Conservation (phyloP, 2,113 vertebrate genomes). For the Tetrax tetrax region DNA sequence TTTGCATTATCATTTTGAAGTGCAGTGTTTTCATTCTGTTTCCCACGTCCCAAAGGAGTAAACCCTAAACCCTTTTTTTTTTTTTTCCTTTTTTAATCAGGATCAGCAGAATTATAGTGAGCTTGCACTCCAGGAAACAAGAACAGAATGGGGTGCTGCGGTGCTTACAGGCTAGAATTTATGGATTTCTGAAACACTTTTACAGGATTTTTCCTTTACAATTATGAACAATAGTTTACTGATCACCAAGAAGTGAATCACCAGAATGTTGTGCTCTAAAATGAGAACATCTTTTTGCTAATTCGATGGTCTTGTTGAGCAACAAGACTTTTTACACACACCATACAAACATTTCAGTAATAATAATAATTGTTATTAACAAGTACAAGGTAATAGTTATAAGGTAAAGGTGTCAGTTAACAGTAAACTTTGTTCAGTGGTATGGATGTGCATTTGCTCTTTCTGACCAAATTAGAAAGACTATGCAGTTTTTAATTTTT, state of each 20-base stretch:
- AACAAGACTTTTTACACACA: neutral
- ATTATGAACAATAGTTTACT: neutral
- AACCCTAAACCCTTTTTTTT: neutral
- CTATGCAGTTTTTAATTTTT: neutral
- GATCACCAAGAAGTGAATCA: neutral
- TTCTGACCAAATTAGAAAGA: neutral
- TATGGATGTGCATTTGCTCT: neutral
- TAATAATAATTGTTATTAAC: neutral
- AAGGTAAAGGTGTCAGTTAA: neutral
- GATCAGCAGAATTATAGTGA: neutral
- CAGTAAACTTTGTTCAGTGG: neutral
- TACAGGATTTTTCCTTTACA: neutral
- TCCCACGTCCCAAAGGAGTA: neutral
- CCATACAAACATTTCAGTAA: neutral
- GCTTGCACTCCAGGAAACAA: neutral
- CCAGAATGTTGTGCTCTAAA: neutral
- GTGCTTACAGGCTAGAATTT: neutral
- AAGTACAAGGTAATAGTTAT: neutral
- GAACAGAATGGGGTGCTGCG: neutral
- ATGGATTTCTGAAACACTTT: neutral
- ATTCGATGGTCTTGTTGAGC: neutral
- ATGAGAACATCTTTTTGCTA: neutral
- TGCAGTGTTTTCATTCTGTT: neutral
- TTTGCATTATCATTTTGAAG: neutral
- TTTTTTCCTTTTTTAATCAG: neutral